Evolutionary conservation across 2,797 vertebrate species (phyloP), one percentile per base, ranked within the genome.

Genomic region (Muscicapa comitata): DNA sequence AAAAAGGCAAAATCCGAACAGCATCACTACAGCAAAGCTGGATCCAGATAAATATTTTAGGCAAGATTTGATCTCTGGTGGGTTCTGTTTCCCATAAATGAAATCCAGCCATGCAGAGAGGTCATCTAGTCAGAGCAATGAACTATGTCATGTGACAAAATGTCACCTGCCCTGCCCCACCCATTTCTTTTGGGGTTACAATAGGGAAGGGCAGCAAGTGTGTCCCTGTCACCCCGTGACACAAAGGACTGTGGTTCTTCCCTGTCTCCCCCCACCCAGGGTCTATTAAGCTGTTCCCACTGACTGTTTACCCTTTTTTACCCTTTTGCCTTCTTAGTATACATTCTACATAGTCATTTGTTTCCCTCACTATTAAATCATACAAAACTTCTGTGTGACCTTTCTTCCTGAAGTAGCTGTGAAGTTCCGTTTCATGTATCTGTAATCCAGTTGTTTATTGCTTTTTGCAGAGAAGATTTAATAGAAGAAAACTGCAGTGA

Each of bases 251-350:
- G 5, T 70, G 9, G 0, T 50, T 43, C 51, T 5, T 11, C 19
- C 9, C 3, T 3, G 4, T 1, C 13, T 6, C 1, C 1, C 2
- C 6, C 3, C 40, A 12, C 19, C 28, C 50, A 4, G 14, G 1
- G 2, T 68, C 11, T 61, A 10, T 80, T 14, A 88, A 19, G 14
- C 7, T 62, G 10, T 29, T 63, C 3, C 31, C 2, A 2, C 3
- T 0, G 0, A 9, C 20, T 84, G 2, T 48, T 84, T 71, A 59
- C 7, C 9, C 3, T 43, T 68, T 62, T 78, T 81, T 71, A 63
- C 6, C 9, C 3, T 43, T 68, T 62, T 78, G 5, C 9, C 17
- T 83, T 86, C 25, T 61, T 78, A 42, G 16, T 61, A 54, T 5
- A 5, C 19, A 71, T 67, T 76, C 13, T 23, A 17, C 15, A 19